phyloP scores from a whole-genome alignment of 2,888 invertebrate species.

The Sericinus montela region DNA sequence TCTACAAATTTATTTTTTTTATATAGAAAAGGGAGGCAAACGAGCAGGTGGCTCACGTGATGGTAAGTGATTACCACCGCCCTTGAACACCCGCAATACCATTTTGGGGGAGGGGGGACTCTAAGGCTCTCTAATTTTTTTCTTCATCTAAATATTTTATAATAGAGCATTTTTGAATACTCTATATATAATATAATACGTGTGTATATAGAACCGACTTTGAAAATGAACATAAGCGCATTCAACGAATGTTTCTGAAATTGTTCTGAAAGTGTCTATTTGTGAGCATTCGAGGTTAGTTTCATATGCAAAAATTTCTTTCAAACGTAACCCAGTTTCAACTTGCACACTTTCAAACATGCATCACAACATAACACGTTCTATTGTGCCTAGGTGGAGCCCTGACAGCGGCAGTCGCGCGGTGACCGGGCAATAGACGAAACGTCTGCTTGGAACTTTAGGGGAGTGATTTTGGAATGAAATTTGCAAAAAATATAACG shows the following conservation, averaged over 20 bases:
- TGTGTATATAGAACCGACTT: too few species aligned
- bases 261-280: not conserved
- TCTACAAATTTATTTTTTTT: too few species aligned
- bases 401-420: conserved; percentile 43
- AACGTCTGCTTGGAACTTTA: not conserved
- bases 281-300: not conserved
- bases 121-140: too few species aligned
- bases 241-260: not conserved
- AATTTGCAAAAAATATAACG: not conserved
- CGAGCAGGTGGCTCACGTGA: too few species aligned
- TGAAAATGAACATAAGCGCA: not conserved
- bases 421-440: conserved; percentile 31
- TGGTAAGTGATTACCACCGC: too few species aligned
- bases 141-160: too few species aligned
- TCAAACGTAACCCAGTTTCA: conserved; percentile 16
- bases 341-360: conserved; percentile 12
- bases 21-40: too few species aligned
- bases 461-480: not conserved
- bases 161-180: too few species aligned
- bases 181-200: too few species aligned
- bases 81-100: too few species aligned
- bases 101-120: too few species aligned
- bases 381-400: conserved; percentile 9
- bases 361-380: conserved; percentile 17
- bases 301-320: conserved; percentile 11